Evolutionary conservation across 2,113 vertebrate species (phyloP).

Genomic region (Tylochromis polylepis): DNA sequence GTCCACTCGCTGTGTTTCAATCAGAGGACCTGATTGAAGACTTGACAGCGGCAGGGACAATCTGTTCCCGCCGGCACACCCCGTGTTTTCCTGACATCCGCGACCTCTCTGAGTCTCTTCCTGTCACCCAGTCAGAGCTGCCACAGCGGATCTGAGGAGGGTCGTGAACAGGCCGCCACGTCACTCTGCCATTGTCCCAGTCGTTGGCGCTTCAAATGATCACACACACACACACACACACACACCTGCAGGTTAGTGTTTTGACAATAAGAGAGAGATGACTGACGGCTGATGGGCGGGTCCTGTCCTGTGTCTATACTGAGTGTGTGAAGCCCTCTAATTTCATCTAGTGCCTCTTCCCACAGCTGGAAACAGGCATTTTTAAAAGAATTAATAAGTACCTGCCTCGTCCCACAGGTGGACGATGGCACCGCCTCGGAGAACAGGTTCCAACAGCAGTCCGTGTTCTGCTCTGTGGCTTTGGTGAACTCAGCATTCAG

Average conservation of each 20-base stretch:
- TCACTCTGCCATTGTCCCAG: not conserved
- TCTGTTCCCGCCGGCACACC: not conserved
- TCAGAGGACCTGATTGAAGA: conserved; percentile 20
- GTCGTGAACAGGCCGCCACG: not conserved
- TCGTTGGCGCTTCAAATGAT: conserved; percentile 6
- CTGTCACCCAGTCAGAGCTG: conserved; percentile 6
- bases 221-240: not conserved
- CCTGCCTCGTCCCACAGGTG: not conserved
- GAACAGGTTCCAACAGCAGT: not conserved
- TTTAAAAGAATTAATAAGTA: not conserved
- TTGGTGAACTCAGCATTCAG: not conserved
- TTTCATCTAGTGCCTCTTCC: not conserved
- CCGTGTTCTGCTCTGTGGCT: not conserved
- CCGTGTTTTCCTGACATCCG: not conserved
- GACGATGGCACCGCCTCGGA: not conserved
- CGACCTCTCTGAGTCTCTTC: not conserved
- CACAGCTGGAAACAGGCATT: not conserved
- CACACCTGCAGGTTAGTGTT: not conserved
- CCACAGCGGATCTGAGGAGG: conserved; percentile 18
- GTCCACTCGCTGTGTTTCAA: not conserved
- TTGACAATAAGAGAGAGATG: not conserved
- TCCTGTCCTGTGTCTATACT: not conserved
- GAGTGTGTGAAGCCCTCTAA: not conserved
- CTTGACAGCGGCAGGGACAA: not conserved
- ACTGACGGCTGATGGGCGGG: not conserved